These are phyloP conservation scores for Ibidorhyncha struthersii DNA, from an alignment of 2,113 vertebrate genomes.

Conservation along the genomic window DNA sequence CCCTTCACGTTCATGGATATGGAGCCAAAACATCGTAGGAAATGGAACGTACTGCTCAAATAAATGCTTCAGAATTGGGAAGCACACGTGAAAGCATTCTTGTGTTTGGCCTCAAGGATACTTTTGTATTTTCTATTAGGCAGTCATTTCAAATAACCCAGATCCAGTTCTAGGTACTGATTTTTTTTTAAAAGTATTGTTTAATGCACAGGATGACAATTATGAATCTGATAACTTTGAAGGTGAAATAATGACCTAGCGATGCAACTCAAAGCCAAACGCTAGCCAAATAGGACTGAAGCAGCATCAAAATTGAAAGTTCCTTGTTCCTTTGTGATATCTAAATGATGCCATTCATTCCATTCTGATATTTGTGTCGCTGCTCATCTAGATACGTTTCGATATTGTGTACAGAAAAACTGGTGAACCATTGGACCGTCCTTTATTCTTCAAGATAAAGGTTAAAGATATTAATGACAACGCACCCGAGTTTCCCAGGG, in stretches of 20 bases:
- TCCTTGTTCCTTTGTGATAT: background rate
- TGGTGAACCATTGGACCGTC: conserved; percentile 1
- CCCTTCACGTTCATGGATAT: too few species aligned
- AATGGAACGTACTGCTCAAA: background rate
- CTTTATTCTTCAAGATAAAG: conserved; percentile 78
- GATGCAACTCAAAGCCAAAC: background rate
- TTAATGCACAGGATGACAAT: background rate
- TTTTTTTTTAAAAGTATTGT: background rate
- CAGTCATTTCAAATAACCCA: background rate
- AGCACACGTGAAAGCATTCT: background rate
- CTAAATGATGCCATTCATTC: background rate
- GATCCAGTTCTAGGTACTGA: background rate
- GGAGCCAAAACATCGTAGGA: background rate
- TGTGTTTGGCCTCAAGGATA: background rate
- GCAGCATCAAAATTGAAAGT: background rate
- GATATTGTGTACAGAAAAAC: conserved; percentile 45
- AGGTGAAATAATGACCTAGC: background rate
- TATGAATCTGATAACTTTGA: background rate
- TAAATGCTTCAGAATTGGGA: background rate
- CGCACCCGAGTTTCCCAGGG: conserved; percentile 62
- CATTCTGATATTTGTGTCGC: background rate
- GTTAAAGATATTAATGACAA: conserved; percentile 85
- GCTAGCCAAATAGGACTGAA: background rate
- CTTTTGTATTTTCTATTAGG: background rate
- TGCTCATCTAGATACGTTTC: conserved; percentile 74